A percentile compares a stretch with the other conserved stretches of the same genome.
phyloP scores from a whole-genome alignment of 2,888 invertebrate genomes.

The Caenorhabditis sp. region DNA sequence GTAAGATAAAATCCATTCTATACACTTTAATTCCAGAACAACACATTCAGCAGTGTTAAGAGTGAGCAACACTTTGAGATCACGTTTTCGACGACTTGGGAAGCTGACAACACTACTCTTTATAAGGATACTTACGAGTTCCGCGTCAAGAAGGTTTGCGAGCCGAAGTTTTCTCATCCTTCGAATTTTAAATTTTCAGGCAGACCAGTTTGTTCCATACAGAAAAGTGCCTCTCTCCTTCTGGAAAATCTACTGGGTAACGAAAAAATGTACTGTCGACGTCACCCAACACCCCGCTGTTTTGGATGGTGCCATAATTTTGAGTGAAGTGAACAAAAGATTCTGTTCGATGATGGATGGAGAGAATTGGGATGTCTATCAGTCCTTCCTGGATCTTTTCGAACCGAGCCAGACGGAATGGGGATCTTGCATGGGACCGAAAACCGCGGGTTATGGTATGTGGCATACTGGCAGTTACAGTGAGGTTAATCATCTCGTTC shows the following conservation, averaged over 20 bases:
- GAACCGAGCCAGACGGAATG: not conserved
- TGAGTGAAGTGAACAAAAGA: constrained; percentile 34
- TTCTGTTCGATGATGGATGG: constrained; percentile 38
- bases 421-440: constrained; percentile 18
- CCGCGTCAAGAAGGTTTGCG: constrained; percentile 33
- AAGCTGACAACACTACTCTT: not conserved
- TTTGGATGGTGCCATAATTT: not conserved
- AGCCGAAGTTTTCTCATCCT: too few relatives aligned
- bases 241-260: constrained; percentile 39
- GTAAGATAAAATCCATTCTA: not conserved
- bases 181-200: too few relatives aligned
- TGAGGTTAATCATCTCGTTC: too few relatives aligned
- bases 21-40: constrained; percentile 13
- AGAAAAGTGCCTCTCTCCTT: not conserved
- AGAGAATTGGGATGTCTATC: constrained; percentile 30
- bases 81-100: constrained; percentile 19
- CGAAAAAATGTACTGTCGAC: constrained; percentile 26
- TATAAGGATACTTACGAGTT: constrained; percentile 22
- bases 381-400: constrained; percentile 34
- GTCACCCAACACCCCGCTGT: not conserved
- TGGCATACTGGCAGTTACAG: too few relatives aligned
- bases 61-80: constrained; percentile 8
- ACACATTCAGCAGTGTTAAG: not conserved
- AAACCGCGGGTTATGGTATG: not conserved
- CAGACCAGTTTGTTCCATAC: constrained; percentile 2